Percentiles rank a stretch among this genome's conserved stretches.
Conservation (phyloP, 1,140 invertebrate species). For the Trichomalopsis sarcophagae region DNA sequence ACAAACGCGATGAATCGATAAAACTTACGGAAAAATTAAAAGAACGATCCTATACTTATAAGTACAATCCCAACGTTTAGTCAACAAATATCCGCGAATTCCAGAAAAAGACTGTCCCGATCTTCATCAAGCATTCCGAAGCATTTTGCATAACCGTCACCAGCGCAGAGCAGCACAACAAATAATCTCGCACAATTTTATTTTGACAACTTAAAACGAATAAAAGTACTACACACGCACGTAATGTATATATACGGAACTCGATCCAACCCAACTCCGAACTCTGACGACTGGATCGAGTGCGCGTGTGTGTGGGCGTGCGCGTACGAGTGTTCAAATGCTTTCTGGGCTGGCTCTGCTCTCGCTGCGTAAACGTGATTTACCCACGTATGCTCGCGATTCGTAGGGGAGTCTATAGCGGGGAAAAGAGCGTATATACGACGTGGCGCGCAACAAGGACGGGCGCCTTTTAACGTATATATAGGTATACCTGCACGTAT, state of each 20-base stretch:
- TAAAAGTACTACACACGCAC: background rate
- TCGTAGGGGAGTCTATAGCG: background rate
- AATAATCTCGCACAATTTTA: background rate
- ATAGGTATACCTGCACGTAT: background rate
- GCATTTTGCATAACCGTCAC: background rate
- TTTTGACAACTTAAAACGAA: conserved; percentile 21
- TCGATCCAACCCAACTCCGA: no score
- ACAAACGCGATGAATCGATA: background rate
- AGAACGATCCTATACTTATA: background rate
- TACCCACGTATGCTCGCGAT: conserved; percentile 18
- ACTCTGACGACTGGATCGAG: background rate
- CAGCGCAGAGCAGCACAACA: background rate
- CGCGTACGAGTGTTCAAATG: background rate
- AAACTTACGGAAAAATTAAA: background rate
- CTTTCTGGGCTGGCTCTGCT: background rate
- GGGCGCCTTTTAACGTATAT: background rate
- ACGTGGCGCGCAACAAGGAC: background rate
- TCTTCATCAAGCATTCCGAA: background rate
- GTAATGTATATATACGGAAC: background rate
- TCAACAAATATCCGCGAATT: background rate
- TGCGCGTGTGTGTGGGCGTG: background rate
- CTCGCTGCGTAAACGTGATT: background rate
- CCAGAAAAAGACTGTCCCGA: background rate
- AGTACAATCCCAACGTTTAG: background rate
- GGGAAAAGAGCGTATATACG: conserved; percentile 9